Evolutionary conservation across 2,797 vertebrate genomes (phyloP).

Genomic region (Graptemys geographica): DNA sequence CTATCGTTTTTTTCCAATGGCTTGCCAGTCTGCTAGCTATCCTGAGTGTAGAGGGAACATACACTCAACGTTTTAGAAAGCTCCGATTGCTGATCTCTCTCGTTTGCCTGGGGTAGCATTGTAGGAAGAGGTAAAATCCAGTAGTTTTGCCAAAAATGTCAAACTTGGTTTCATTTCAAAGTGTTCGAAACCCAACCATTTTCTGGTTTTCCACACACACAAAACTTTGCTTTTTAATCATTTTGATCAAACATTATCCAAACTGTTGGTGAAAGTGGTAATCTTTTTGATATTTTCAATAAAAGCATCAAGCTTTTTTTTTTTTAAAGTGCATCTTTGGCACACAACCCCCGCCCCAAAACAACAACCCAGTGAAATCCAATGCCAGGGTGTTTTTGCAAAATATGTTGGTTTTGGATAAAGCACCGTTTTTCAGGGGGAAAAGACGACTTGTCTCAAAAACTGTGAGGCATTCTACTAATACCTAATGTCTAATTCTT

Average conservation of each 20-base stretch:
- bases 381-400: neutral
- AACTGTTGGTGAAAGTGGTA: neutral
- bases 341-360: too few relatives aligned
- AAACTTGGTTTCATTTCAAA: neutral
- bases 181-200: neutral
- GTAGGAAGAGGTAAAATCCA: conserved; percentile 4
- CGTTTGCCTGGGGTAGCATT: neutral
- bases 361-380: neutral
- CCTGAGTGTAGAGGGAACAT: neutral
- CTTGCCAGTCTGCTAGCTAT: conserved; percentile 50
- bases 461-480: neutral
- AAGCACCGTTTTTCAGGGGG: neutral
- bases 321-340: neutral
- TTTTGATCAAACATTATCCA: neutral
- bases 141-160: neutral
- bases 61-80: conserved; percentile 3
- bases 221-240: neutral
- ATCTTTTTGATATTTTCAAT: neutral
- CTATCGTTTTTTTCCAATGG: conserved; percentile 24
- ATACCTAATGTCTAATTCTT: neutral
- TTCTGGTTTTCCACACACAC: neutral
- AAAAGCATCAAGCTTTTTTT: neutral
- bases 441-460: neutral
- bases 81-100: neutral
- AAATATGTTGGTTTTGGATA: neutral